phyloP scores from a whole-genome alignment of 2,888 invertebrate genomes.

The Adineta ricciae region DNA sequence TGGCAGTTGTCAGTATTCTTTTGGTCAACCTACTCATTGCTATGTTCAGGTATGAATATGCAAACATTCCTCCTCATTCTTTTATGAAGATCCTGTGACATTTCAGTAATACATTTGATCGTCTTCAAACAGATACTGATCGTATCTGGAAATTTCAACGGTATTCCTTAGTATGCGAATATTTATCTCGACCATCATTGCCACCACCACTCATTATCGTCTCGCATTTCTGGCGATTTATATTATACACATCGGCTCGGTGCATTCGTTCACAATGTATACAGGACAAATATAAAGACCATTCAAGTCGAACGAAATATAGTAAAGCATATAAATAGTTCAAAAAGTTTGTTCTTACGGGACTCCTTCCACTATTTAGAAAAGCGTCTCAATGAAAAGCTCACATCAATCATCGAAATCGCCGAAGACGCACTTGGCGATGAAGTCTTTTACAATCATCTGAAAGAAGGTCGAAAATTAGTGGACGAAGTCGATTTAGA shows the following conservation, averaged over 20 bases:
- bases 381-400: neutral
- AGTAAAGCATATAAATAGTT: neutral
- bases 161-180: constrained; percentile 45
- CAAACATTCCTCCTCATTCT: too few relatives aligned
- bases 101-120: constrained; percentile 30
- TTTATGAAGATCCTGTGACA: too few relatives aligned
- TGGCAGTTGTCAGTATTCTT: constrained; percentile 34
- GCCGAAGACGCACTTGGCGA: constrained; percentile 3
- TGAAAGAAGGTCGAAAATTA: neutral
- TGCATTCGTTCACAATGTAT: neutral
- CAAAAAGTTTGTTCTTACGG: neutral
- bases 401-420: neutral
- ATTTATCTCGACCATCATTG: constrained; percentile 43
- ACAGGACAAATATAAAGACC: neutral
- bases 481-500: neutral
- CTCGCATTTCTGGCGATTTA: constrained; percentile 23
- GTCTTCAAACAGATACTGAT: constrained; percentile 42
- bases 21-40: constrained; percentile 4
- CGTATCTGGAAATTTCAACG: constrained; percentile 47
- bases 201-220: constrained; percentile 46
- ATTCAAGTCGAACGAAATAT: neutral
- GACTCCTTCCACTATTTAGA: neutral
- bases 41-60: neutral
- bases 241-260: neutral
- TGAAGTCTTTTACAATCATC: neutral